Evolutionary conservation across 2,113 vertebrate genomes (phyloP).

Genomic region (Thymallus thymallus): DNA sequence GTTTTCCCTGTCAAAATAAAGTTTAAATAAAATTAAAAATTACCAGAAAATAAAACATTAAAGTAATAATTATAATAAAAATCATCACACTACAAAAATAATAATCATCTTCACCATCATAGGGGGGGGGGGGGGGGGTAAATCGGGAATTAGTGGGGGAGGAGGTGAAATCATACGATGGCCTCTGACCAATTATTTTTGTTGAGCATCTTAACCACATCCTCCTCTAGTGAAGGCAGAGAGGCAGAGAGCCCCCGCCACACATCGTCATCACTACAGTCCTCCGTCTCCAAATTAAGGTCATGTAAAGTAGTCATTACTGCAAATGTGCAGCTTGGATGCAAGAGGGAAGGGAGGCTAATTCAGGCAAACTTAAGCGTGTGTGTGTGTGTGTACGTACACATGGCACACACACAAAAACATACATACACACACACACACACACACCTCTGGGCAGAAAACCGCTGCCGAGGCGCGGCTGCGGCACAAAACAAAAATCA

Average conservation of each 20-base stretch:
- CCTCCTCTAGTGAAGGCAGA: neutral
- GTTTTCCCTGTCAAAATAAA: no score
- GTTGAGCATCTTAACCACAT: neutral
- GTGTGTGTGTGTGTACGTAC: conserved; percentile 12
- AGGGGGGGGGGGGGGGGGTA: no score
- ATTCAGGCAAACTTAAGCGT: conserved; percentile 65
- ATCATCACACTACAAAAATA: neutral
- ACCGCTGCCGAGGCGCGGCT: conserved; percentile 43
- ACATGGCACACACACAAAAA: conserved; percentile 27
- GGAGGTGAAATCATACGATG: neutral
- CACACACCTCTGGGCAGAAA: conserved; percentile 70
- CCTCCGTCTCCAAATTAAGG: conserved; percentile 56
- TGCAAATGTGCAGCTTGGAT: conserved; percentile 68
- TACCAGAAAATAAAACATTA: neutral
- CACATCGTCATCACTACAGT: conserved; percentile 33
- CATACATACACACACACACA: conserved; percentile 29
- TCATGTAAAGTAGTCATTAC: conserved; percentile 71
- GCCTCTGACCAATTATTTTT: conserved; percentile 36
- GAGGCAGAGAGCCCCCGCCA: neutral
- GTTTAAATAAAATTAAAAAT: no score
- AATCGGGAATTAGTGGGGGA: no score
- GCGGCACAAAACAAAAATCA: conserved; percentile 69
- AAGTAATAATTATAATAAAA: neutral
- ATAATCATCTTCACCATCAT: neutral
- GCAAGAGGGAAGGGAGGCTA: conserved; percentile 65